Evolutionary conservation across 92 coral and sea anemone genomes (phyloP).

Genomic region (Bergia puertoricense): DNA sequence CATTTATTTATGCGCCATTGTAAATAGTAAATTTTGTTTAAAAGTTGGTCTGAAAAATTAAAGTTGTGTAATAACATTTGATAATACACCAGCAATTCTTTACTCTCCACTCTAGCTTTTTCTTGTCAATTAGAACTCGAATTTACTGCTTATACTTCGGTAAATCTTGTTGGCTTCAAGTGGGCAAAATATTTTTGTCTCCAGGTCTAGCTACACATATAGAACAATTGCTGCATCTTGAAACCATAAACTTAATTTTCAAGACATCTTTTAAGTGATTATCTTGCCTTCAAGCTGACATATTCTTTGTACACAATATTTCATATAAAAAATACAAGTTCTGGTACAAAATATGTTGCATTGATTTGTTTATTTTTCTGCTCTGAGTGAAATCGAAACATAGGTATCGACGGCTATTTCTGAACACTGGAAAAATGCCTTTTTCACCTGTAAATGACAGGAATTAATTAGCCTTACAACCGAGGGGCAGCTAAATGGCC

Average conservation of each 20-base stretch:
- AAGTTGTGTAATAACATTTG: neutral
- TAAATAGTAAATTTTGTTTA: constrained; percentile 75
- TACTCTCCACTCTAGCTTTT: neutral
- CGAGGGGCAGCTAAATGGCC: neutral
- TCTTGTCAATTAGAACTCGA: neutral
- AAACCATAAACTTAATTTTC: neutral
- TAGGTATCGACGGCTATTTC: neutral
- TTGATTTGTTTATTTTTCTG: constrained; percentile 16
- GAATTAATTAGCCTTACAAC: neutral
- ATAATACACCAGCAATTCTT: neutral
- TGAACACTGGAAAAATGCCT: neutral
- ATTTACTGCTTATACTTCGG: neutral
- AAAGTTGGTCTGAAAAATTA: neutral
- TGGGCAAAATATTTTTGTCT: constrained; percentile 15
- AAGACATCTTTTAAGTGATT: neutral
- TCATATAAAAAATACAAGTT: constrained; percentile 1
- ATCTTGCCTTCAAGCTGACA: neutral
- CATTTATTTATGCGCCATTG: constrained; percentile 83
- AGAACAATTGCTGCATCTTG: neutral
- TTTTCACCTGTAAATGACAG: constrained; percentile 1
- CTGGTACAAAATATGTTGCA: neutral
- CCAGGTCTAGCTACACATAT: neutral
- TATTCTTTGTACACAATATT: neutral
- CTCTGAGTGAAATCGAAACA: neutral
- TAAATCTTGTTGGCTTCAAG: neutral